A percentile compares a stretch with the other conserved stretches of the same genome.
phyloP scores from a whole-genome alignment of 2,797 vertebrate species.

The Artibeus jamaicensis region DNA sequence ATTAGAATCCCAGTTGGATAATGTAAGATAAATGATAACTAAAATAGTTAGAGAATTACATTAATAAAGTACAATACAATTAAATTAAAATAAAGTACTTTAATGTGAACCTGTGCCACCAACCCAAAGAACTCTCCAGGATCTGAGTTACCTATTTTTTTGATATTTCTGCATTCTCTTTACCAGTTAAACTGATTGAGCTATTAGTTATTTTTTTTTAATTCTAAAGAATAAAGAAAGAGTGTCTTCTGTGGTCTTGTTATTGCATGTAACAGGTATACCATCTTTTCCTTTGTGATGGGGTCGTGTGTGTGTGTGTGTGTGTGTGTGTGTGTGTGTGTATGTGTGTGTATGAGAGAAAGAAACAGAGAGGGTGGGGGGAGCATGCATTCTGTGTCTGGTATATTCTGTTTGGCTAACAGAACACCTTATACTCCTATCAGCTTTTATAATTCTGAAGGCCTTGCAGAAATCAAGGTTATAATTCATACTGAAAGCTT shows the following conservation, averaged over 20 bases:
- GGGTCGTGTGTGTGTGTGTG: background rate
- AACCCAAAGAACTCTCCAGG: background rate
- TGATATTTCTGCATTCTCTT: background rate
- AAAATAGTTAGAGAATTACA: background rate
- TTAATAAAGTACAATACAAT: background rate
- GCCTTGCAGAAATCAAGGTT: background rate
- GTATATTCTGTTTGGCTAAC: background rate
- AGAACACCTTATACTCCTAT: background rate
- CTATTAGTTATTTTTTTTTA: background rate
- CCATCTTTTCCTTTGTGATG: background rate
- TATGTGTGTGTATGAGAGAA: too few relatives aligned
- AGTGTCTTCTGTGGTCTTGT: background rate
- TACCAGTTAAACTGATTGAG: background rate
- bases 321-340: too few relatives aligned
- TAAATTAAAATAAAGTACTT: background rate
- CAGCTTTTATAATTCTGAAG: background rate
- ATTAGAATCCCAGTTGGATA: background rate
- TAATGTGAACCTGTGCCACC: background rate
- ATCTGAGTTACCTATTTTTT: background rate
- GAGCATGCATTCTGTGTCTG: background rate
- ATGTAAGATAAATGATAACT: background rate
- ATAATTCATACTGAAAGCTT: conserved; percentile 2
- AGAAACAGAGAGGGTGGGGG: background rate
- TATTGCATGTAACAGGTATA: background rate
- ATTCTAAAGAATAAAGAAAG: background rate